phyloP scores from a whole-genome alignment of 2,113 vertebrate species.

The Oryzias javanicus region DNA sequence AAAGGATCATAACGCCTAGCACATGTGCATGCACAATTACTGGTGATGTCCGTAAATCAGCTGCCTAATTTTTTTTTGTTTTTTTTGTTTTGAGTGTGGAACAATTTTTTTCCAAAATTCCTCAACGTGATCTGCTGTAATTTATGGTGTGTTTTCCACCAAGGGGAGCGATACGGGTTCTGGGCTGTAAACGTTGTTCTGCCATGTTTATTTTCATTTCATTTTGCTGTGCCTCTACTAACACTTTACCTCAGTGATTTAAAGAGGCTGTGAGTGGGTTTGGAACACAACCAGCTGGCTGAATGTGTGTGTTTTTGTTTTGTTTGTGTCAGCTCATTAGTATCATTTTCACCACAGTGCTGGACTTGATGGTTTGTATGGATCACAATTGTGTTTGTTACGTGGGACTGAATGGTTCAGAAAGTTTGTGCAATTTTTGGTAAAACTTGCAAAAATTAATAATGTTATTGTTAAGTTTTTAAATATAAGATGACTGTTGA shows the following conservation, averaged over 20 bases:
- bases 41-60: conserved; percentile 59
- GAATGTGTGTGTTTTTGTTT: conserved; percentile 2
- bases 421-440: too few species aligned
- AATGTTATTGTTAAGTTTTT: too few species aligned
- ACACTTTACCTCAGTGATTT: conserved; percentile 72
- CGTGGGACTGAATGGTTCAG: too few species aligned
- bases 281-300: conserved; percentile 61
- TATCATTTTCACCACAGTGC: not conserved
- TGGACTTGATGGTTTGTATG: not conserved
- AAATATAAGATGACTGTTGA: too few species aligned
- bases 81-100: conserved; percentile 31
- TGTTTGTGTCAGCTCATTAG: not conserved
- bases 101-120: conserved; percentile 53
- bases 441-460: too few species aligned
- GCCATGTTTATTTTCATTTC: conserved; percentile 74
- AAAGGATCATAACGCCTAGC: conserved; percentile 31
- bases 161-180: conserved; percentile 69
- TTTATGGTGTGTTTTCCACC: conserved; percentile 70
- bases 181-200: conserved; percentile 68
- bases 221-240: conserved; percentile 69
- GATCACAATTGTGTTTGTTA: too few species aligned
- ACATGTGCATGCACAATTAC: conserved; percentile 54
- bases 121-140: conserved; percentile 67
- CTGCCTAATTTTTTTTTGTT: conserved; percentile 41
- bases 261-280: conserved; percentile 57